Percentiles rank a stretch among this genome's conserved stretches.
phyloP scores from a whole-genome alignment of 2,797 vertebrate genomes.

The Urocyon cinereoargenteus region DNA sequence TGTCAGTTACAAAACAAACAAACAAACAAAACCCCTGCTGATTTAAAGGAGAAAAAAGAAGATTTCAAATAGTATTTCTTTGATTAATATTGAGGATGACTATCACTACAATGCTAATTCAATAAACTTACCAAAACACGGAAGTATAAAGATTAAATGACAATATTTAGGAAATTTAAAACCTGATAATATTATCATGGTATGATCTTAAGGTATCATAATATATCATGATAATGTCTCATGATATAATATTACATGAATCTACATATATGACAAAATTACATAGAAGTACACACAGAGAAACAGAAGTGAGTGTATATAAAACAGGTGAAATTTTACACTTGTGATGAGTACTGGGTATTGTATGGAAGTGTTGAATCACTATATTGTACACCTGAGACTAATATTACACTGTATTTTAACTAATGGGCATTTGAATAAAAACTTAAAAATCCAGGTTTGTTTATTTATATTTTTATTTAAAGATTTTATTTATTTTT shows the following conservation, averaged over 20 bases:
- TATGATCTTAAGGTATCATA: neutral
- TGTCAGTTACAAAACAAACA: neutral
- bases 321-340: neutral
- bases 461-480: neutral
- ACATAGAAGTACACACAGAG: neutral
- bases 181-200: neutral
- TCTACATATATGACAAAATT: neutral
- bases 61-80: constrained; percentile 3
- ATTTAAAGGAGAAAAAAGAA: neutral
- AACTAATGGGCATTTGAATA: neutral
- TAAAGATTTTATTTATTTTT: neutral
- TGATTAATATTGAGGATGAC: constrained; percentile 1
- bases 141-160: neutral
- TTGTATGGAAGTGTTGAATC: neutral
- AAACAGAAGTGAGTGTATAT: neutral
- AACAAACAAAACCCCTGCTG: neutral
- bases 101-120: neutral
- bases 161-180: neutral
- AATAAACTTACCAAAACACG: neutral
- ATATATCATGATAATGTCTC: neutral
- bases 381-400: neutral
- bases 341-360: neutral
- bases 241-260: neutral
- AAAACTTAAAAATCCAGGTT: neutral
- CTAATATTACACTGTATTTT: neutral